phyloP scores from a whole-genome alignment of 2,797 vertebrate species.

The Argentina silus region DNA sequence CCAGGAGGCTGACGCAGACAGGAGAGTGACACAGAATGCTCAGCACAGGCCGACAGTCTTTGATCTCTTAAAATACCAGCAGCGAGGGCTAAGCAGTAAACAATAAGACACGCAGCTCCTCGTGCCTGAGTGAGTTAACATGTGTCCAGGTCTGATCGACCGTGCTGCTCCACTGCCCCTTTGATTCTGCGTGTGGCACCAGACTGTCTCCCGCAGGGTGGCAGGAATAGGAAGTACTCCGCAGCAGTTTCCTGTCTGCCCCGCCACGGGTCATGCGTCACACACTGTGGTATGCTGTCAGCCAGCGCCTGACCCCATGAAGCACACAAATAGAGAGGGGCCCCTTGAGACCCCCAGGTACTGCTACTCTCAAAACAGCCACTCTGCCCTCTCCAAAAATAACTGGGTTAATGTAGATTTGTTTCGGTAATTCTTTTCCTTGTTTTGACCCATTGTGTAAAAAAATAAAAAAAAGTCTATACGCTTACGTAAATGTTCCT shows the following conservation, averaged over 20 bases:
- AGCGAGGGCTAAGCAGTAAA: constrained; percentile 51
- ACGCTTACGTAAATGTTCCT: constrained; percentile 47
- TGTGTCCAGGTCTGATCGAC: constrained; percentile 36
- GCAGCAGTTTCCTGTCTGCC: constrained; percentile 80
- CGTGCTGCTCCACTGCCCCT: constrained; percentile 50
- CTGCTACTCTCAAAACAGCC: constrained; percentile 68
- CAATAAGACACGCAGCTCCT: constrained; percentile 39
- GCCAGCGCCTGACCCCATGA: constrained; percentile 64
- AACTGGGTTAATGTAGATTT: constrained; percentile 68
- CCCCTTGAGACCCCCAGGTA: constrained; percentile 45
- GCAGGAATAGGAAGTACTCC: constrained; percentile 83
- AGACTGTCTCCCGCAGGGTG: constrained; percentile 81
- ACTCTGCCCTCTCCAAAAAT: constrained; percentile 62
- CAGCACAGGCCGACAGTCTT: constrained; percentile 36
- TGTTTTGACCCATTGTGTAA: constrained; percentile 73
- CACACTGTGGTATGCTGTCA: constrained; percentile 53
- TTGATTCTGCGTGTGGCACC: constrained; percentile 76
- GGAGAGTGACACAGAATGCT: constrained; percentile 37
- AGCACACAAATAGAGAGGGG: constrained; percentile 60
- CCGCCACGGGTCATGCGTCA: constrained; percentile 71
- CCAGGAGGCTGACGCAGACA: background rate
- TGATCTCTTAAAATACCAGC: constrained; percentile 60
- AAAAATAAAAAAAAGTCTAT: constrained; percentile 47
- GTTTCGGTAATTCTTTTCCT: constrained; percentile 67
- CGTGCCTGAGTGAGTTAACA: constrained; percentile 51